Evolutionary conservation across 2,888 invertebrate genomes (phyloP).

Genomic region (Pinctada fucata): DNA sequence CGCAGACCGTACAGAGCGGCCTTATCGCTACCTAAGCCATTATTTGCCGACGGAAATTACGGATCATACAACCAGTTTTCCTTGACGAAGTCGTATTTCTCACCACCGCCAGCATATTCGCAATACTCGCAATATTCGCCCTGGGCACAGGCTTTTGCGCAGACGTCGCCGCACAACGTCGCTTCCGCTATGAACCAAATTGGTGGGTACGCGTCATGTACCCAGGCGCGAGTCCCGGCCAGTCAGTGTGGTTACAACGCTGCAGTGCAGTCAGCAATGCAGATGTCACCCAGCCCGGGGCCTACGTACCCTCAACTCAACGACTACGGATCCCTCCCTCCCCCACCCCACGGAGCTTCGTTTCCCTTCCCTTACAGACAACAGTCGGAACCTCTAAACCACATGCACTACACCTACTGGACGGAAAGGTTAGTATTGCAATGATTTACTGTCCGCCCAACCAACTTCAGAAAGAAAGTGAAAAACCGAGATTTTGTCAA

Average conservation of each 20-base stretch:
- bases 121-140: slow-evolving; percentile 65
- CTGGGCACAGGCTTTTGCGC: slow-evolving; percentile 57
- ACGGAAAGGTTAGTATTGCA: slow-evolving; percentile 48
- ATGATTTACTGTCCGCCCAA: not conserved
- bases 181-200: slow-evolving; percentile 49
- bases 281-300: slow-evolving; percentile 56
- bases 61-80: slow-evolving; percentile 66
- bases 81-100: slow-evolving; percentile 64
- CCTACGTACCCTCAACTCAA: slow-evolving; percentile 61
- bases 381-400: slow-evolving; percentile 63
- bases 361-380: slow-evolving; percentile 53
- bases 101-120: slow-evolving; percentile 58
- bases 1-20: slow-evolving; percentile 82
- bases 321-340: slow-evolving; percentile 55
- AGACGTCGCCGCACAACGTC: slow-evolving; percentile 52
- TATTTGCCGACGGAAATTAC: slow-evolving; percentile 69
- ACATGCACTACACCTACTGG: slow-evolving; percentile 67
- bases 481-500: no score
- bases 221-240: slow-evolving; percentile 50
- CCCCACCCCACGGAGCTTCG: slow-evolving; percentile 3
- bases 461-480: no score
- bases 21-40: slow-evolving; percentile 69
- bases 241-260: slow-evolving; percentile 52
- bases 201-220: slow-evolving; percentile 65
- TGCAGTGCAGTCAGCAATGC: slow-evolving; percentile 57